These are phyloP conservation scores for Gastracanthus pulcherrimus DNA, from an alignment of 2,888 invertebrate genomes.

Conservation along the genomic window DNA sequence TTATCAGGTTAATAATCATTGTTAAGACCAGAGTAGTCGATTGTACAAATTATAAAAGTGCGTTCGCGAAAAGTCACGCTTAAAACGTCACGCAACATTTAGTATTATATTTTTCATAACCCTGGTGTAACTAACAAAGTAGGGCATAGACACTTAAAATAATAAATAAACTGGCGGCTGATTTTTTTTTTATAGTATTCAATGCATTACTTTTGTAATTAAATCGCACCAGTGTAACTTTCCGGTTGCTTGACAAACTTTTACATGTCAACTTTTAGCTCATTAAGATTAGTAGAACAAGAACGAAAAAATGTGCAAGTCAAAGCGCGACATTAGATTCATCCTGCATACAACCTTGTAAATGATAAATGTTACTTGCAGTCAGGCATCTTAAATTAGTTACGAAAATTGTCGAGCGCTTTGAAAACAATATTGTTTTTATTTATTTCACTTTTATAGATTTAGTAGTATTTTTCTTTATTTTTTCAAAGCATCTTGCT, in stretches of 20 bases:
- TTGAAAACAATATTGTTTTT: slow-evolving; percentile 14
- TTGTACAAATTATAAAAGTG: slow-evolving; percentile 74
- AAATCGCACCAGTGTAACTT: slow-evolving; percentile 26
- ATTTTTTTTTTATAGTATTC: slow-evolving; percentile 23
- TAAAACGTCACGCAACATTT: slow-evolving; percentile 57
- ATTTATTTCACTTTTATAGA: slow-evolving; percentile 12
- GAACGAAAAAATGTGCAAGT: background rate
- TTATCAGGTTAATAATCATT: slow-evolving; percentile 62
- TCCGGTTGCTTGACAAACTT: slow-evolving; percentile 22
- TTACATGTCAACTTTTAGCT: slow-evolving; percentile 14
- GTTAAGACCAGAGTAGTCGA: slow-evolving; percentile 69
- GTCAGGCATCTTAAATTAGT: slow-evolving; percentile 27
- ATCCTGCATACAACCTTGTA: slow-evolving; percentile 13
- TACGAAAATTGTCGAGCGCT: slow-evolving; percentile 6
- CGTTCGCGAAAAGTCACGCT: slow-evolving; percentile 53
- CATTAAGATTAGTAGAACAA: slow-evolving; percentile 10
- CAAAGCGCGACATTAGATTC: slow-evolving; percentile 16
- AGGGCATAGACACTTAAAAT: slow-evolving; percentile 44
- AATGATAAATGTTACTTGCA: slow-evolving; percentile 15
- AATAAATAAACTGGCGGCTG: slow-evolving; percentile 26
- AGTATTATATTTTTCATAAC: slow-evolving; percentile 77
- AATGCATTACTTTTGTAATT: slow-evolving; percentile 16
- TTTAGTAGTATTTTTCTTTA: slow-evolving; percentile 17
- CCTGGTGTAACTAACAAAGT: slow-evolving; percentile 67
- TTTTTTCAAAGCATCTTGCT: background rate